phyloP scores from a whole-genome alignment of 2,797 vertebrate species.

The Uromys caudimaculatus region DNA sequence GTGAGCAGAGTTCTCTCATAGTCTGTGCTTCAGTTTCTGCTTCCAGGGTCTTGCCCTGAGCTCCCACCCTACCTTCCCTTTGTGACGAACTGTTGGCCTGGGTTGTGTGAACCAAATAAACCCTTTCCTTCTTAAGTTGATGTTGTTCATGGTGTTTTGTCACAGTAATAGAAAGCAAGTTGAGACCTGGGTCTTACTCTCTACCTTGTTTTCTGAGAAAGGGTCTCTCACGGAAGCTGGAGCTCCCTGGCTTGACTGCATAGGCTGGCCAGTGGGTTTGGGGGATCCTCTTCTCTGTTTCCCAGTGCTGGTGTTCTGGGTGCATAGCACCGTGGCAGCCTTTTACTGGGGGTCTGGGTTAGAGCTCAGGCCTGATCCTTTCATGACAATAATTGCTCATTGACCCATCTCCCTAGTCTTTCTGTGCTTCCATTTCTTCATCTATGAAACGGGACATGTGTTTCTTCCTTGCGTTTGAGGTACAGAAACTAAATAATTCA shows the following conservation, averaged over 20 bases:
- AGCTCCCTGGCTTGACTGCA: background rate
- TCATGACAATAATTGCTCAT: background rate
- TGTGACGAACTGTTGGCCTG: background rate
- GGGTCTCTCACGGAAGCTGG: background rate
- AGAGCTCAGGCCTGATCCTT: background rate
- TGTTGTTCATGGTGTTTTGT: background rate
- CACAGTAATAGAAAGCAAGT: background rate
- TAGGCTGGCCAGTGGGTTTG: background rate
- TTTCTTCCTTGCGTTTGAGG: background rate
- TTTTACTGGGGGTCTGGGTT: background rate
- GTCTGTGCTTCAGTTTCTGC: background rate
- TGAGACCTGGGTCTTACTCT: background rate
- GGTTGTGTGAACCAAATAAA: background rate
- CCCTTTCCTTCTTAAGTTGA: background rate
- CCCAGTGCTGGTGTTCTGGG: background rate
- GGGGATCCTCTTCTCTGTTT: background rate
- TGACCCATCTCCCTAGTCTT: background rate
- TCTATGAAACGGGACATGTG: background rate
- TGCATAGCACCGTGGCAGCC: background rate
- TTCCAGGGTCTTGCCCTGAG: background rate
- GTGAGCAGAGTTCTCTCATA: background rate
- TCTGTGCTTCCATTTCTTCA: background rate
- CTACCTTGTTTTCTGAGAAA: background rate
- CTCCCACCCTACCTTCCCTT: background rate
- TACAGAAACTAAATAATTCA: background rate